Base-by-base conservation (phyloP, 53 echinoderm and acorn worm genomes). In the Paelopatides confundens region DNA sequence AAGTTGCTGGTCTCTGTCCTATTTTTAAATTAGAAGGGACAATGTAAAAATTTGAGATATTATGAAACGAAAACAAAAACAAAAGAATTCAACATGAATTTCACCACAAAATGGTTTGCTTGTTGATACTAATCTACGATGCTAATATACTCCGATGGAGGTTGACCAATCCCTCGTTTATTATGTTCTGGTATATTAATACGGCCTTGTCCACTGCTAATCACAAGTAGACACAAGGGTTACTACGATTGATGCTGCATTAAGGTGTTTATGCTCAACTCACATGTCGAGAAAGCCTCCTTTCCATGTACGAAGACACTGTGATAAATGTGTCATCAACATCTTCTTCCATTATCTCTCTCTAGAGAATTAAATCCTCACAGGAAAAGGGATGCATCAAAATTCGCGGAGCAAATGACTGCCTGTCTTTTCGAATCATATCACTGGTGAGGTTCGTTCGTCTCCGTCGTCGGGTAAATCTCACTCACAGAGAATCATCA, bases 301-400 rank as follows among this genome's bases (percentile, higher is more conserved):
- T 50, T 79, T 79, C 79, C 79, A 79, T 52, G 52, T 79, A 79
- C 17, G 53, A 3, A 79, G 79, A 79, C 79, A 79, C 30, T 29
- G 79, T 79, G 79, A 79, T 79, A 53, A 79, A 79, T 53, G 79
- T 53, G 53, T 79, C 79, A 53, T 79, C 79, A 53, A 33, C 79
- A 79, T 79, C 79, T 79, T 79, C 79, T 52, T 79, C 79, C 79
- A 79, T 79, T 79, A 79, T 79, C 79, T 32, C 79, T 53, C 79
- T 79, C 79, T 52, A 33, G 79, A 79, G 79, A 79, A 43, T 74
- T 31, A 79, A 79, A 79, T 79, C 38, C 74, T 39, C 74, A 40
- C 79, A 79, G 79, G 43, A 39, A 38, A 50, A 79, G 48, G 32
- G 79, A 79, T 51, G 54, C 79, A 52, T 79, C 18, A 15, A 79